These are phyloP conservation scores for Lapara coniferarum DNA, from an alignment of 2,888 invertebrate species.

Conservation along the genomic window DNA sequence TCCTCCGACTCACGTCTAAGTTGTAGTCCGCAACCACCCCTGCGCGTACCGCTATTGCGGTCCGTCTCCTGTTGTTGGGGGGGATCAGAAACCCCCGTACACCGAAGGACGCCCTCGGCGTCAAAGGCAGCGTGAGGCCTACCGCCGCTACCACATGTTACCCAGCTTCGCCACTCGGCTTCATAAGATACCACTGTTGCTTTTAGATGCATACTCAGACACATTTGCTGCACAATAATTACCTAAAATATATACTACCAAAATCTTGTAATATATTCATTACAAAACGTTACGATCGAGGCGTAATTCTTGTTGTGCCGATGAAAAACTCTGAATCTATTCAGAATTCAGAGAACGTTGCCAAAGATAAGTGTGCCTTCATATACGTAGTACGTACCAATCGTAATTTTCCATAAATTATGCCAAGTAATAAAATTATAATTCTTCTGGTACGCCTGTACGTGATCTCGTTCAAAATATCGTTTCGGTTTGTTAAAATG, in stretches of 20 bases:
- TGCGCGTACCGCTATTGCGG: too few relatives aligned
- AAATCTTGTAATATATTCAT: not conserved
- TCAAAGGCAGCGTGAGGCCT: too few relatives aligned
- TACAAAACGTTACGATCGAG: slow-evolving; percentile 3
- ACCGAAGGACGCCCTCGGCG: too few relatives aligned
- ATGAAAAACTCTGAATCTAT: slow-evolving; percentile 29
- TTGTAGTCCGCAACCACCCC: too few relatives aligned
- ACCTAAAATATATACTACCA: not conserved
- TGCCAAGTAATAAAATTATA: slow-evolving; percentile 62
- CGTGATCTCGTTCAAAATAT: slow-evolving; percentile 44
- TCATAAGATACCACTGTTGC: too few relatives aligned
- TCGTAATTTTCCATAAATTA: slow-evolving; percentile 51
- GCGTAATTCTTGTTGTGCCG: not conserved
- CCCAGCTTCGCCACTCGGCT: too few relatives aligned
- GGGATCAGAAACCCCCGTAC: too few relatives aligned
- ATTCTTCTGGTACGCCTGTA: slow-evolving; percentile 50
- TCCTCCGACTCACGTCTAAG: too few relatives aligned
- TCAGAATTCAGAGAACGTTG: slow-evolving; percentile 54
- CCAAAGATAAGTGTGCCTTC: slow-evolving; percentile 49
- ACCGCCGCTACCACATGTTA: too few relatives aligned
- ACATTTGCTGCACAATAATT: too few relatives aligned
- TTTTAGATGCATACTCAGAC: too few relatives aligned
- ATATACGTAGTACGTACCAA: slow-evolving; percentile 36
- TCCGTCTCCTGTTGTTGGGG: too few relatives aligned
- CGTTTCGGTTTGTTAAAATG: slow-evolving; percentile 20